Conservation (phyloP, 2,113 vertebrate species). For the Bujurquina vittata region DNA sequence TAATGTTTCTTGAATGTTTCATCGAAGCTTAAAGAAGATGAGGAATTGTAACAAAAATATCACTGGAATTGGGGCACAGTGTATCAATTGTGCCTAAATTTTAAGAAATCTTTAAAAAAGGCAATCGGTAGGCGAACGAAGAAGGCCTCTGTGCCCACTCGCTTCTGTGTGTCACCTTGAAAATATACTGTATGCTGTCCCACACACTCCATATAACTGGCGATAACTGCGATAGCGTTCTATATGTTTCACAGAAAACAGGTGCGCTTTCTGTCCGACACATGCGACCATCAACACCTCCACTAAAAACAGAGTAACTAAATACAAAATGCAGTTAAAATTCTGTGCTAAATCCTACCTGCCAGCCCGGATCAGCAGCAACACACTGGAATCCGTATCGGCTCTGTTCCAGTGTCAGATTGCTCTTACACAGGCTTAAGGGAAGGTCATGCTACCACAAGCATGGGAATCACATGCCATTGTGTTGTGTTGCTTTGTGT, state of each 20-base stretch:
- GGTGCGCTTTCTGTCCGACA: slow-evolving; percentile 17
- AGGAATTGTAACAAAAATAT: not conserved
- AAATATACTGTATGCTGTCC: not conserved
- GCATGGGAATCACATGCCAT: slow-evolving; percentile 47
- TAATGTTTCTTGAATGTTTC: too few species aligned
- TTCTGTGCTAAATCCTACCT: slow-evolving; percentile 62
- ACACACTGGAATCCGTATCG: slow-evolving; percentile 32
- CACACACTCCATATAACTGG: not conserved
- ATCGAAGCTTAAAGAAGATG: too few species aligned
- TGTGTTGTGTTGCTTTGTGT: slow-evolving; percentile 25
- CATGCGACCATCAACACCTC: slow-evolving; percentile 33
- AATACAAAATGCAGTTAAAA: slow-evolving; percentile 61
- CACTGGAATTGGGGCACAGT: not conserved
- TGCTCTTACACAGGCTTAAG: slow-evolving; percentile 54
- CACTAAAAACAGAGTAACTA: slow-evolving; percentile 36
- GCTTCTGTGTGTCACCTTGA: not conserved
- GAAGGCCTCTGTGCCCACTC: not conserved
- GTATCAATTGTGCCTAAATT: not conserved
- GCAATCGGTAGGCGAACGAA: too few species aligned
- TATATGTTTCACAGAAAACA: slow-evolving; percentile 37
- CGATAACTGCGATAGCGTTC: not conserved
- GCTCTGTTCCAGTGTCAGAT: slow-evolving; percentile 51
- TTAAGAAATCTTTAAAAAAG: not conserved
- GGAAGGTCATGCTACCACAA: slow-evolving; percentile 68
- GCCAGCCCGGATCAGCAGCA: slow-evolving; percentile 50